Evolutionary conservation across 2,797 vertebrate genomes (phyloP), one percentile per base, ranked within the genome.

Genomic region (Megalops cyprinoides): DNA sequence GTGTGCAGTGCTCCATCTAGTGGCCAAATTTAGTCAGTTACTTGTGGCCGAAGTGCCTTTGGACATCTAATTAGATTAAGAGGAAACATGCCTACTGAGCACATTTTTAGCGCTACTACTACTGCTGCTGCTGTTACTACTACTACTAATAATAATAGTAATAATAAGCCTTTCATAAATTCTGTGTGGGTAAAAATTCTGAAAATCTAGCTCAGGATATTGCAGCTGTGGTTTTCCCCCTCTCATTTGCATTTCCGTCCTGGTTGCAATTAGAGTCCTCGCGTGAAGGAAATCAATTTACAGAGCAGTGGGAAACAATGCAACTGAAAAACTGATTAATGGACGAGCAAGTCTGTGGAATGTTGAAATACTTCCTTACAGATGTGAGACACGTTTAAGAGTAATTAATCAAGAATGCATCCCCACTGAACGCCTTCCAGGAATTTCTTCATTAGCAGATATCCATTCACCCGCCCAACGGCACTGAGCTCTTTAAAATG

Each of bases 1-100:
- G 44, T 80, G 82, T 84, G 87, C 44, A 71, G 48, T 88, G 82
- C 82, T 2, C 90, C 90, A 88, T 79, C 91, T 88, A 83, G 89
- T 92, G 92, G 89, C 78, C 44, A 69, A 20, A 69, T 2, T 14
- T 15, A 65, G 34, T 14, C 31, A 62, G 1, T 14, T 10, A 62
- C 37, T 12, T 15, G 25, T 7, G 62, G 28, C 14, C 37, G 12
- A 15, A 3, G 62, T n/a, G n/a, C 12, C 62, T 5, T 4, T 0
- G 15, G 14, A 15, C n/a, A 65, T 56, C 53, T 65, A 9, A 60
- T 42, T 39, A 18, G 65, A 42, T 69, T 8, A 69, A 69, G 20
- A 44, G 3, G 34, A 14, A 60, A 9, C n/a, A 6, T 4, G 44
- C 39, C 39, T 69, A 23, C 65, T 23, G 37, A 69, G 31, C 15